Evolutionary conservation across 2,888 invertebrate genomes (phyloP).

Genomic region (Calameuta pallipes): DNA sequence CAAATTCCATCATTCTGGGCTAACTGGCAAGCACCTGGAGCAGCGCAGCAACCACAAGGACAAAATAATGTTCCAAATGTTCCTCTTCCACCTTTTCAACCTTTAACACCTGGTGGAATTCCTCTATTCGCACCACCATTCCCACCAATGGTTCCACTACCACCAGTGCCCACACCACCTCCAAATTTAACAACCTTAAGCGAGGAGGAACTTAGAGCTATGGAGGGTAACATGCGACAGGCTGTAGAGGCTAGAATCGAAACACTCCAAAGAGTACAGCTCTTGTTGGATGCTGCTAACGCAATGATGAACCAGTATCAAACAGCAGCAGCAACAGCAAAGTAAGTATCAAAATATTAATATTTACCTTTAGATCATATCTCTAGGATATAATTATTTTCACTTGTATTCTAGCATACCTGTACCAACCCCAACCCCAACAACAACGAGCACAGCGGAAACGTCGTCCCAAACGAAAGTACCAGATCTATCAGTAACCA

Average conservation of each 20-base stretch:
- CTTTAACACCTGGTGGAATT: constrained; percentile 49
- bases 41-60: constrained; percentile 25
- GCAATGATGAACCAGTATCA: constrained; percentile 95
- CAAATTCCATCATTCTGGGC: constrained; percentile 53
- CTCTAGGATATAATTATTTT: constrained; percentile 10
- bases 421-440: constrained; percentile 34
- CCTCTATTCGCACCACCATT: constrained; percentile 70
- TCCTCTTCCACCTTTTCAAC: constrained; percentile 43
- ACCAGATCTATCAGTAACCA: neutral
- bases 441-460: constrained; percentile 18
- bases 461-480: constrained; percentile 9
- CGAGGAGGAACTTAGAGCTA: constrained; percentile 83
- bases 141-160: constrained; percentile 69
- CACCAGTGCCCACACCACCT: constrained; percentile 83
- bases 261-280: constrained; percentile 84
- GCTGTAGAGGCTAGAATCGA: constrained; percentile 92
- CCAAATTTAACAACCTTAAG: constrained; percentile 79
- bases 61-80: constrained; percentile 34
- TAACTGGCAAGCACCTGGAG: constrained; percentile 42
- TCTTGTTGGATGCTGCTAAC: constrained; percentile 92
- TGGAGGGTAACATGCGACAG: constrained; percentile 91
- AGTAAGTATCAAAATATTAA: constrained; percentile 46
- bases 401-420: constrained; percentile 49
- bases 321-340: constrained; percentile 71
- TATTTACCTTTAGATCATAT: neutral